Percentiles rank a stretch among this genome's conserved stretches.
phyloP scores from a whole-genome alignment of 2,888 invertebrate genomes.

The Hemistola chrysoprasaria region DNA sequence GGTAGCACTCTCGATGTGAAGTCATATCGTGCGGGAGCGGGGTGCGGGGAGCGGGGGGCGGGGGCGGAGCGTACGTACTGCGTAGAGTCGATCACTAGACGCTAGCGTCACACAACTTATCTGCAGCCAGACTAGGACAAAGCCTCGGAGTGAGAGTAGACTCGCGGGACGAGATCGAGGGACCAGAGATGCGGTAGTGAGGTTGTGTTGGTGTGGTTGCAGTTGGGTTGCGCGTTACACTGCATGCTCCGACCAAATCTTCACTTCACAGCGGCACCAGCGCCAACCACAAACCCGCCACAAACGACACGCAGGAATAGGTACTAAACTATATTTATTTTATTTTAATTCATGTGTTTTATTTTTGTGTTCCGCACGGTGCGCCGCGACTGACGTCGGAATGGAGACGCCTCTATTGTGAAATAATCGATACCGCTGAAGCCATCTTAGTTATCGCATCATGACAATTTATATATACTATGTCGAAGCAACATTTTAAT shows the following conservation, averaged over 20 bases:
- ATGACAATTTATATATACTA: constrained; percentile 43
- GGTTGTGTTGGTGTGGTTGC: constrained; percentile 87
- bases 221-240: constrained; percentile 95
- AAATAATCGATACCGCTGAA: constrained; percentile 60
- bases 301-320: constrained; percentile 82
- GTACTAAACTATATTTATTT: constrained; percentile 78
- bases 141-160: constrained; percentile 16
- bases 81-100: constrained; percentile 12
- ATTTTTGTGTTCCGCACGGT: constrained; percentile 79
- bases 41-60: constrained; percentile 10
- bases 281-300: constrained; percentile 80
- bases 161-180: constrained; percentile 18
- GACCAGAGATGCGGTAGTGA: constrained; percentile 56
- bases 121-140: constrained; percentile 44
- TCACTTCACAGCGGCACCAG: constrained; percentile 81
- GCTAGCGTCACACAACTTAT: constrained; percentile 32
- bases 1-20: constrained; percentile 57
- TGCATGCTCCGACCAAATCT: constrained; percentile 90
- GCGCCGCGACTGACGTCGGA: constrained; percentile 69
- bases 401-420: constrained; percentile 68
- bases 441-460: constrained; percentile 63
- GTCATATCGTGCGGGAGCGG: constrained; percentile 6
- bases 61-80: constrained; percentile 20
- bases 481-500: constrained; percentile 79
- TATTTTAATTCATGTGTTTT: constrained; percentile 56